phyloP scores from a whole-genome alignment of 2,797 vertebrate genomes.

The Taeniopygia guttata region DNA sequence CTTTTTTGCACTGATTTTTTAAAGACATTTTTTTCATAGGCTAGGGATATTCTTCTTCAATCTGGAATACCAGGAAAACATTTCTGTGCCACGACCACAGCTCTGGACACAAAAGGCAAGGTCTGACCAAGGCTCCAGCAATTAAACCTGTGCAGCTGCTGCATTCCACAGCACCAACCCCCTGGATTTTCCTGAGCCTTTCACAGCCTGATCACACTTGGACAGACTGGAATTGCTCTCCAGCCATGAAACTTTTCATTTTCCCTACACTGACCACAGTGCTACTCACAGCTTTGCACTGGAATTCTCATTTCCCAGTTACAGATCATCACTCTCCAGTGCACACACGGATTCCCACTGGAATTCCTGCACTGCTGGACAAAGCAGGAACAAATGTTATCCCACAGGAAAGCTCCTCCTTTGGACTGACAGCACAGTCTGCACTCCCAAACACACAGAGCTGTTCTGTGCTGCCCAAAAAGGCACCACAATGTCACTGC shows the following conservation, averaged over 20 bases:
- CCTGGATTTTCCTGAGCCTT: background rate
- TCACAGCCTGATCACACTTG: background rate
- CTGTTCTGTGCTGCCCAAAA: background rate
- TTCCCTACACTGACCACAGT: background rate
- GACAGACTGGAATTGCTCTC: background rate
- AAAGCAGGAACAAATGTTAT: background rate
- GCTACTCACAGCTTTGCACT: background rate
- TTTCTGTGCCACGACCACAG: background rate
- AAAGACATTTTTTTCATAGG: background rate
- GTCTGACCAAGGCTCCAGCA: background rate
- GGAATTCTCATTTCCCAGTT: background rate
- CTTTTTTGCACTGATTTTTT: background rate
- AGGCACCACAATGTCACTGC: background rate
- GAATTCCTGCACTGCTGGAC: background rate
- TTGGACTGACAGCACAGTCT: background rate
- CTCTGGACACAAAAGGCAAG: background rate
- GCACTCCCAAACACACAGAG: background rate
- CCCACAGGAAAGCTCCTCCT: background rate
- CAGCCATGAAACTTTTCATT: background rate
- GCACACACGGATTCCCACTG: rapidly evolving
- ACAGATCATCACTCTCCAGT: background rate
- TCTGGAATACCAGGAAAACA: background rate
- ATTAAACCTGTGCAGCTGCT: background rate
- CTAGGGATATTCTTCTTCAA: background rate
- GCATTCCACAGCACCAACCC: background rate